Conservation (phyloP, 2,113 vertebrate genomes). For the Bungarus multicinctus region DNA sequence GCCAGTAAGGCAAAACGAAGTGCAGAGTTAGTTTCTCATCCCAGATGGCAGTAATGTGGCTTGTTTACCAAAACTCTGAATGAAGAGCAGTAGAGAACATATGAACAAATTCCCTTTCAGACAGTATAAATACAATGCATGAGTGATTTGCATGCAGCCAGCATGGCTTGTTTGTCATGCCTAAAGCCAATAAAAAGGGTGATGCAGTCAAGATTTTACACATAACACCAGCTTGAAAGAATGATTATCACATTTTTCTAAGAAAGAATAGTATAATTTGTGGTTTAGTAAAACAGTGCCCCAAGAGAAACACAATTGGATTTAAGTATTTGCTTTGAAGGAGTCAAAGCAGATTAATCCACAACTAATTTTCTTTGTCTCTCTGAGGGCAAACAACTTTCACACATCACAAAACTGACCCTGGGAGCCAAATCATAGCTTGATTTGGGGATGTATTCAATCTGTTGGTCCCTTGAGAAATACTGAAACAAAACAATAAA, state of each 20-base stretch:
- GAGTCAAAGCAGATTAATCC: background rate
- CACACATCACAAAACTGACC: constrained; percentile 1
- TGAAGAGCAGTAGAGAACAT: background rate
- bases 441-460: background rate
- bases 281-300: background rate
- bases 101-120: background rate
- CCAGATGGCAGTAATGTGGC: background rate
- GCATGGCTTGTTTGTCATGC: background rate
- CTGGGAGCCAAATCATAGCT: background rate
- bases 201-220: accelerated
- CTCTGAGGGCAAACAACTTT: background rate
- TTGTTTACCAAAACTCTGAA: background rate
- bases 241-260: background rate
- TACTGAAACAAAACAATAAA: background rate
- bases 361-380: background rate
- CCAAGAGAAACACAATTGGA: background rate
- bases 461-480: background rate
- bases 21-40: background rate
- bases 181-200: background rate
- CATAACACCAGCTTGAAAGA: constrained; percentile 7
- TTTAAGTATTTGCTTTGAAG: constrained; percentile 3
- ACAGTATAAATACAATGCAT: background rate
- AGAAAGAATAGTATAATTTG: background rate
- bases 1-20: background rate
- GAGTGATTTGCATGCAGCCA: background rate